Conservation (phyloP, 92 coral and sea anemone species). For the Heliopora coerulea region DNA sequence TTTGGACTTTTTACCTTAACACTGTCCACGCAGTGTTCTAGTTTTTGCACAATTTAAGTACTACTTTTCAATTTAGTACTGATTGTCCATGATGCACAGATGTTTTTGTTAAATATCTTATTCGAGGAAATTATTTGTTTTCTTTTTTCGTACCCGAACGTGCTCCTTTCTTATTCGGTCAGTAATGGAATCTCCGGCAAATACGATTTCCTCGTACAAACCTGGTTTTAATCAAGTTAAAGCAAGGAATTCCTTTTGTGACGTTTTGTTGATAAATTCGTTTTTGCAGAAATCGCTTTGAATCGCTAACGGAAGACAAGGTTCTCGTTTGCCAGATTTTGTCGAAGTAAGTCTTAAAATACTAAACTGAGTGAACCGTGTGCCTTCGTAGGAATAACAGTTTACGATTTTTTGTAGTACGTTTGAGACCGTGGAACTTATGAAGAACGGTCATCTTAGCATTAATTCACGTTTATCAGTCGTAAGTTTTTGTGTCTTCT, state of each 20-base stretch:
- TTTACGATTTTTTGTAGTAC: neutral
- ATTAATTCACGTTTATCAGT: too few species aligned
- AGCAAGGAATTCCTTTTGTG: neutral
- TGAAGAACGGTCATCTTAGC: too few species aligned
- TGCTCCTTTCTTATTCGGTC: too few species aligned
- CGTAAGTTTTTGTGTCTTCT: too few species aligned
- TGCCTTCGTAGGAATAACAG: neutral
- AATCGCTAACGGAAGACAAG: constrained; percentile 75
- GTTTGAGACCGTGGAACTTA: neutral
- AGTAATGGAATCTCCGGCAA: too few species aligned
- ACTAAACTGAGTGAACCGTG: neutral
- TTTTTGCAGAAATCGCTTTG: constrained; percentile 64
- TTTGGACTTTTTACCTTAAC: too few species aligned
- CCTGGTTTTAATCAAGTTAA: neutral
- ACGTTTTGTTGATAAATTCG: neutral
- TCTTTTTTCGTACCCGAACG: too few species aligned
- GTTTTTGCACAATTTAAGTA: too few species aligned
- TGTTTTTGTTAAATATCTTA: neutral
- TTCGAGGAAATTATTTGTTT: neutral
- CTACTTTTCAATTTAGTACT: too few species aligned
- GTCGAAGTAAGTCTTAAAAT: constrained; percentile 65
- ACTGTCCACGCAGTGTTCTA: too few species aligned
- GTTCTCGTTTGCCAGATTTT: constrained; percentile 74
- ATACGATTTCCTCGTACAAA: too few species aligned
- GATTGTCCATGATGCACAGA: too few species aligned